Base-by-base conservation (phyloP, 2,888 invertebrate genomes). In the Chloromyia formosa region DNA sequence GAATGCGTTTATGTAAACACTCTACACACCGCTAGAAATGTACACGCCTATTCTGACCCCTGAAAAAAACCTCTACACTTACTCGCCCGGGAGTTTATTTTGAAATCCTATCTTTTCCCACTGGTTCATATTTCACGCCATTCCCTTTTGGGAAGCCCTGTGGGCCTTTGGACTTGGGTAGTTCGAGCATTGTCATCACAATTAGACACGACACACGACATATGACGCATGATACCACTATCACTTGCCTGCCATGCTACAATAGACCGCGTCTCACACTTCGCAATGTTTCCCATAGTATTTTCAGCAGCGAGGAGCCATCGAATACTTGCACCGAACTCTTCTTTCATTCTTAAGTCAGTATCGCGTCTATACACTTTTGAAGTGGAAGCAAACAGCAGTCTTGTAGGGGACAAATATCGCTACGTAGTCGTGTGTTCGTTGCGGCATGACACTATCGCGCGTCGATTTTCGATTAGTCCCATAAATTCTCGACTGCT, bases 351-450 rank as follows among this genome's bases (percentile, higher is more conserved):
- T 45, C 53, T 66, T 45, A 22, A 42, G 53, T 66, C n/a, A 53
- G 53, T 53, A 4, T 53, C 68, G 68, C 68, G 68, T 23, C 68
- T 69, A 53, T 69, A 42, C 68, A 69, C 68, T 27, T 23, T 23
- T 45, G 53, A 69, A 69, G 68, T 54, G 49, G 68, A 62, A 62
- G 62, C 40, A 62, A 40, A 22, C 16, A 62, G 18, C 35, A 22
- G 40, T 62, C 62, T 62, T 62, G 23, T 16, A 35, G 62, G 16
- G 40, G 62, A 62, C 62, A 49, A 42, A 27, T 61, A 20, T 23
- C 27, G 61, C 61, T 7, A 12, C 61, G 7, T 61, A 23, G 61
- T 20, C 22, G n/a, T n/a, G n/a, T n/a, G n/a, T n/a, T n/a, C n/a
- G n/a, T n/a, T n/a, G n/a, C n/a, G n/a, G n/a, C 16, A 54, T 14